Evolutionary conservation across 2,888 invertebrate species (phyloP), one percentile per base, ranked within the genome.

Genomic region (Pegoplata infirma): DNA sequence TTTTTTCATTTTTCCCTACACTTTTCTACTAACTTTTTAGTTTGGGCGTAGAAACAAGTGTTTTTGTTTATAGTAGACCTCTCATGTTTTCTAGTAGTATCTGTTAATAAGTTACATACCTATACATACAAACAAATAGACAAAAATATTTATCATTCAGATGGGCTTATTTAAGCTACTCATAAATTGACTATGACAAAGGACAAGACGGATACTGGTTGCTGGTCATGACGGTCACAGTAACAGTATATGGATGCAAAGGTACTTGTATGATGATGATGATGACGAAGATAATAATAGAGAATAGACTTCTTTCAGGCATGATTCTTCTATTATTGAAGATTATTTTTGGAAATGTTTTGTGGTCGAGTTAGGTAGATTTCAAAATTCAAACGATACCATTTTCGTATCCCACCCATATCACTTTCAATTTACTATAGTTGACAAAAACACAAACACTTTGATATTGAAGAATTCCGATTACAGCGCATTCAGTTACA

Each of bases 91-190:
- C n/a, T n/a, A n/a, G n/a, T n/a, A n/a, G n/a, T n/a, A n/a, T n/a
- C n/a, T n/a, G n/a, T n/a, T n/a, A n/a, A n/a, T n/a, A n/a, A n/a
- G n/a, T n/a, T 6, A 25, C 25, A 25, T 6, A 14, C 16, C 19
- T 21, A 40, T 3, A 28, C 64, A 68, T 28, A 14, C 61, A 55
- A 61, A 47, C 5, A 55, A 51, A 46, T 61, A 55, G 55, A 47
- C 5, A 55, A 51, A 46, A 53, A 36, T 64, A 64, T 68, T 63
- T 78, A 16, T 68, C 61, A 68, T 63, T 49, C 14, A 51, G 56
- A 56, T 67, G 75, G 55, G 49, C 76, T 67, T 68, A 80, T 67
- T 76, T 67, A 67, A 72, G 75, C 61, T 53, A 72, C 72, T 76
- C 72, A 59, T 76, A 72, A 72, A 63, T 72, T 76, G 53, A 40